Conservation (phyloP, 2,888 invertebrate genomes). For the Nymphalis urticae region DNA sequence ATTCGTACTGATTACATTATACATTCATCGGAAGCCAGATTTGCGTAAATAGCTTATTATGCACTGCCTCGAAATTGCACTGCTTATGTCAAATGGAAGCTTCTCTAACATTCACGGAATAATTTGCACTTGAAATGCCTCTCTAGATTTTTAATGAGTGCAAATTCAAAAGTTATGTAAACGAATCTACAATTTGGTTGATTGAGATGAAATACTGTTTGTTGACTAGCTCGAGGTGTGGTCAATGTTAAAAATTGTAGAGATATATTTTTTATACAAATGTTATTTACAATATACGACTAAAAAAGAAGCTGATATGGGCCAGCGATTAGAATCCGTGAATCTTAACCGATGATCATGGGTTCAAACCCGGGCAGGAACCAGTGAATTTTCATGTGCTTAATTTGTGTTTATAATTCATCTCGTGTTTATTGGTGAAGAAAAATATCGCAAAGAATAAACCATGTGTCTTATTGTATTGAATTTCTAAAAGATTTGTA, state of each 20-base stretch:
- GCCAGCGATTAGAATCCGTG: neutral
- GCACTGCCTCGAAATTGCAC: conserved; percentile 51
- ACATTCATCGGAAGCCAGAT: conserved; percentile 71
- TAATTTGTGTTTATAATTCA: no score
- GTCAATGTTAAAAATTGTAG: no score
- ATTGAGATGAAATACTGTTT: neutral
- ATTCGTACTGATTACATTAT: conserved; percentile 72
- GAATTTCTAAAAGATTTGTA: no score
- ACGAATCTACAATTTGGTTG: neutral
- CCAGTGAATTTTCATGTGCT: no score
- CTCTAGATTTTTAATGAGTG: conserved; percentile 14
- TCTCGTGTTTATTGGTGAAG: no score
- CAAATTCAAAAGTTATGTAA: neutral
- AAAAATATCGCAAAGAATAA: no score
- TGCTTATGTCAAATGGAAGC: conserved; percentile 28
- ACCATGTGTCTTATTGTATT: no score
- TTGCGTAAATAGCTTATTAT: conserved; percentile 47
- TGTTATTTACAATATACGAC: no score
- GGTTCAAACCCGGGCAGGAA: no score
- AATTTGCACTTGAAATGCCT: conserved; percentile 19
- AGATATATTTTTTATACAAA: no score
- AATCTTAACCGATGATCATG: no score
- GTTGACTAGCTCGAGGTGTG: no score
- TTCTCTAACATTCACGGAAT: conserved; percentile 19
- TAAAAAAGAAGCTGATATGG: neutral